A percentile compares a stretch with the other conserved stretches of the same genome.
Conservation (phyloP, 1,140 invertebrate genomes). For the Drusus annulatus region DNA sequence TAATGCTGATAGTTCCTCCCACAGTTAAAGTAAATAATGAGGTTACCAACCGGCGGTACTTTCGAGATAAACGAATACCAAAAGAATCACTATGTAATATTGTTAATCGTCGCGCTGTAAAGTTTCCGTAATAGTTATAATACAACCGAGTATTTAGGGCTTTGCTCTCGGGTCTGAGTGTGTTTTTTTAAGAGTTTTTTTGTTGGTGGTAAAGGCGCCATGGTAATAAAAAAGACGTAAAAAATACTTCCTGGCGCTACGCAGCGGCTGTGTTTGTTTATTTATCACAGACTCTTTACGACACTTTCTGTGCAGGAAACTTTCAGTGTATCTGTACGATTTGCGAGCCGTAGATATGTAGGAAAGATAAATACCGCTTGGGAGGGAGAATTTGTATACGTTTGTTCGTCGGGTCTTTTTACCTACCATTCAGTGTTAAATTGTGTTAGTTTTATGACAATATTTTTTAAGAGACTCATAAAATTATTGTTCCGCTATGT, state of each 20-base stretch:
- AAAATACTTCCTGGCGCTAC: conserved; percentile 58
- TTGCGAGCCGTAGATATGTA: conserved; percentile 33
- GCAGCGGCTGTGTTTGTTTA: conserved; percentile 57
- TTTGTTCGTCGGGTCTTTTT: conserved; percentile 23
- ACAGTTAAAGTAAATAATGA: no score
- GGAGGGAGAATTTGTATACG: conserved; percentile 30
- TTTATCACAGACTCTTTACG: conserved; percentile 54
- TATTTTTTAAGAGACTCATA: no score
- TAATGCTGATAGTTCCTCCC: no score
- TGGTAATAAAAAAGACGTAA: conserved; percentile 56
- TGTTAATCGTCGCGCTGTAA: conserved; percentile 8
- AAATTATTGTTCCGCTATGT: no score
- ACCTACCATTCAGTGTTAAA: conserved; percentile 31
- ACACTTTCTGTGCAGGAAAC: conserved; percentile 47
- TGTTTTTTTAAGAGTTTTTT: conserved; percentile 55
- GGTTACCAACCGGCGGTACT: no score
- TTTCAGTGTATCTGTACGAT: conserved; percentile 29
- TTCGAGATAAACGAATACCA: no score
- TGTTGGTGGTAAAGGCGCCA: conserved; percentile 48
- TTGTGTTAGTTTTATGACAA: conserved; percentile 13
- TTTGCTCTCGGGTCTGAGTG: not conserved
- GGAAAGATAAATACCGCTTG: conserved; percentile 44
- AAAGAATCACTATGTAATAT: no score
- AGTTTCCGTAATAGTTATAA: conserved; percentile 46
- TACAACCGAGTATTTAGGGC: conserved; percentile 27